Evolutionary conservation across 2,888 invertebrate species (phyloP).

Genomic region (Eupithecia subumbrata): DNA sequence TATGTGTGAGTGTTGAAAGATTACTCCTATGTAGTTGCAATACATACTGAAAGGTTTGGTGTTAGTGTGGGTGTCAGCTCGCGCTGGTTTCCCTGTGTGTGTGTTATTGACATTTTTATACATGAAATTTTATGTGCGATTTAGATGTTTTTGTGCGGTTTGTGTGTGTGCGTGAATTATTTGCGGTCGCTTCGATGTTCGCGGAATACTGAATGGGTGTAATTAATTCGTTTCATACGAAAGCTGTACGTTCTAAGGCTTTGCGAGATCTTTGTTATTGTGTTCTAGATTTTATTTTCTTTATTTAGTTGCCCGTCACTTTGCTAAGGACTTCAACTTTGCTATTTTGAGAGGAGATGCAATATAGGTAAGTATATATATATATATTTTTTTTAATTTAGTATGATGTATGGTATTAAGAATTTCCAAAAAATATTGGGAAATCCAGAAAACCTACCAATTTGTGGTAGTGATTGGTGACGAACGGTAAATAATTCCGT

Average conservation of each 20-base stretch:
- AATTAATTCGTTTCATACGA: constrained; percentile 77
- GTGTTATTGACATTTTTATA: constrained; percentile 83
- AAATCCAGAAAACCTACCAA: not conserved
- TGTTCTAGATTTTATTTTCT: constrained; percentile 8
- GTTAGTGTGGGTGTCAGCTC: constrained; percentile 52
- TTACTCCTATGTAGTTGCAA: constrained; percentile 70
- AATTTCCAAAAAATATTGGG: not conserved
- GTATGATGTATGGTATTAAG: not conserved
- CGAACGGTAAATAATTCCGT: not conserved
- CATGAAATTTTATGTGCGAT: constrained; percentile 79
- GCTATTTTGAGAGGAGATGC: not conserved
- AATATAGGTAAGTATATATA: not conserved
- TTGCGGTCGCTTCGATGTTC: constrained; percentile 73
- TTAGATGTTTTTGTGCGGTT: constrained; percentile 66
- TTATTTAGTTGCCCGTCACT: not conserved
- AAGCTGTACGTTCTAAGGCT: constrained; percentile 49
- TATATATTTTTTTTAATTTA: too few relatives aligned
- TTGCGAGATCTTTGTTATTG: constrained; percentile 27
- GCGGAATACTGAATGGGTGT: constrained; percentile 74
- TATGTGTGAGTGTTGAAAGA: constrained; percentile 70
- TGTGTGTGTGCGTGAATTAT: constrained; percentile 67
- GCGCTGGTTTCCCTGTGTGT: constrained; percentile 54
- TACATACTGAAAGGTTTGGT: constrained; percentile 68
- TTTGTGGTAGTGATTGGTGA: too few relatives aligned
- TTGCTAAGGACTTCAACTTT: not conserved